Evolutionary conservation across 2,113 vertebrate species (phyloP).

Genomic region (Edolisoma coerulescens): DNA sequence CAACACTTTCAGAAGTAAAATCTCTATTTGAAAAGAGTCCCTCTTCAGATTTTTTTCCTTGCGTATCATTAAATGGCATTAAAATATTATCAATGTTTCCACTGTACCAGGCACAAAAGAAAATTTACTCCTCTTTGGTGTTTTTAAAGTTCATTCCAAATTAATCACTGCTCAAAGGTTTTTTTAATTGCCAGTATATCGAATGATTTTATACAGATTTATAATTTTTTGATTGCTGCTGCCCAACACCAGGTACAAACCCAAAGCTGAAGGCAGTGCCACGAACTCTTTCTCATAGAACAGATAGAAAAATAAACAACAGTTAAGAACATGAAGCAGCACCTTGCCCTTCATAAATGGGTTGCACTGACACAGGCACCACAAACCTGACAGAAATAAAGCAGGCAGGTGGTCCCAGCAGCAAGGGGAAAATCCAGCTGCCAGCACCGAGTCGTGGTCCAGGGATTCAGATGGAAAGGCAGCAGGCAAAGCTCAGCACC

Average conservation of each 20-base stretch:
- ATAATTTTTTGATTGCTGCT: not conserved
- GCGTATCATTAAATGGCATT: not conserved
- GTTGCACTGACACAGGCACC: not conserved
- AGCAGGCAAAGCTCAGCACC: not conserved
- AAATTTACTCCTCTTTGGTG: not conserved
- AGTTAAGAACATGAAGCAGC: fast-evolving
- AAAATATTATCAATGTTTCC: not conserved
- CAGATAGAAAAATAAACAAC: fast-evolving
- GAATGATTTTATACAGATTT: not conserved
- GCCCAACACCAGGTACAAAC: not conserved
- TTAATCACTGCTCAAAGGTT: not conserved
- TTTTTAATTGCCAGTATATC: not conserved
- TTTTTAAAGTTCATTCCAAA: not conserved
- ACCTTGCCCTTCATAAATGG: not conserved
- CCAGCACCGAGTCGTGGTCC: fast-evolving
- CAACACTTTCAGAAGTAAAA: not conserved
- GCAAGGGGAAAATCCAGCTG: not conserved
- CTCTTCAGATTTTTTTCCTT: not conserved
- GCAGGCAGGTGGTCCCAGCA: not conserved
- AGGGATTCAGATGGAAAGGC: fast-evolving
- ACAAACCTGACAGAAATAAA: not conserved
- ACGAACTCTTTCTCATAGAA: not conserved
- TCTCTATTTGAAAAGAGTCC: not conserved
- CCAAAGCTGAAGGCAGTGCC: not conserved
- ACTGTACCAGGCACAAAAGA: not conserved